Evolutionary conservation across 2,113 vertebrate genomes (phyloP).

Genomic region (Scalopus aquaticus): DNA sequence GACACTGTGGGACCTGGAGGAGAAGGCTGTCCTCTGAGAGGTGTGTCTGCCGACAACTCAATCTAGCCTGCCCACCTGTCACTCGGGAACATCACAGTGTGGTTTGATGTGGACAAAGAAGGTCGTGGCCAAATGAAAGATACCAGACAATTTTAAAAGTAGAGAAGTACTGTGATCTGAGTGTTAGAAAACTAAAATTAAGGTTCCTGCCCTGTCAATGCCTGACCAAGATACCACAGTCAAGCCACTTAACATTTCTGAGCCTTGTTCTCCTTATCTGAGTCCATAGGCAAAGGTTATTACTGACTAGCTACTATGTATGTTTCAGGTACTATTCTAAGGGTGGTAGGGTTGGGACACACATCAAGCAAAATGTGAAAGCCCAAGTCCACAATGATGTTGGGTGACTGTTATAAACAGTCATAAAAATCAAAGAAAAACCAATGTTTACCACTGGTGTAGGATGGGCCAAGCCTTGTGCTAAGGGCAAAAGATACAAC

Average conservation of each 20-base stretch:
- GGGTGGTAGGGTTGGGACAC: not conserved
- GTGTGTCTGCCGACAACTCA: not conserved
- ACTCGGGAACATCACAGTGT: not conserved
- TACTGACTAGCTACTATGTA: not conserved
- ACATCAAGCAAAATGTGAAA: not conserved
- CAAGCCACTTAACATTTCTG: not conserved
- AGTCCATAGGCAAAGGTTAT: not conserved
- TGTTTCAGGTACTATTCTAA: not conserved
- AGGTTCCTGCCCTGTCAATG: not conserved
- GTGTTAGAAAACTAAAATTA: not conserved
- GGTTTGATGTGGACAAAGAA: not conserved
- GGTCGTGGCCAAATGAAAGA: not conserved
- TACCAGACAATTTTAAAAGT: not conserved
- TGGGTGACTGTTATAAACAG: not conserved
- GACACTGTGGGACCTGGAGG: not conserved
- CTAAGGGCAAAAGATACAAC: not conserved
- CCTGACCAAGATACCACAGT: not conserved
- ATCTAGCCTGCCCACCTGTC: not conserved
- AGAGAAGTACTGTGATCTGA: not conserved
- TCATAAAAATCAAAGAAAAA: not conserved
- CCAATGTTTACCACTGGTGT: not conserved
- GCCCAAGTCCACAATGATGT: not conserved
- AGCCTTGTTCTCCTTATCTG: not conserved
- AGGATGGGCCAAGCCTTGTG: not conserved
- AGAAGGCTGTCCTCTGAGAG: not conserved